A percentile compares a stretch with the other conserved stretches of the same genome.
Evolutionary conservation across 2,888 invertebrate species (phyloP).

Genomic region (Ornithoptera alexandrae): DNA sequence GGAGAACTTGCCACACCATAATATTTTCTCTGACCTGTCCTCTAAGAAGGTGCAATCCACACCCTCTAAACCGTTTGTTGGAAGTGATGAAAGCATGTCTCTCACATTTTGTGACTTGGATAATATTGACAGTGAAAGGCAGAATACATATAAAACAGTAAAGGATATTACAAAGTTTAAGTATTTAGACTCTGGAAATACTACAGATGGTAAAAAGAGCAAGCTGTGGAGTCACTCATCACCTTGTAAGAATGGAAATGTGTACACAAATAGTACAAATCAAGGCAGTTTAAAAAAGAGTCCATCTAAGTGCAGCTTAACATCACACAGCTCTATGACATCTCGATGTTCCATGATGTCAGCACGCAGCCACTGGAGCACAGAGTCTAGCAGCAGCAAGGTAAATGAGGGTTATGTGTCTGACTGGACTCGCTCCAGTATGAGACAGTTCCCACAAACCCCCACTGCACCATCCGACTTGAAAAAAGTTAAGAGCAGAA

Average conservation of each 20-base stretch:
- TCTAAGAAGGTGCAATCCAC: conserved; percentile 74
- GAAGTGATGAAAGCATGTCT: conserved; percentile 75
- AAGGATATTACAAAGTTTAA: conserved; percentile 71
- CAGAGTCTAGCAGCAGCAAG: conserved; percentile 49
- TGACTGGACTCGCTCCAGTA: conserved; percentile 49
- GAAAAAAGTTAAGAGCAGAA: conserved; percentile 62
- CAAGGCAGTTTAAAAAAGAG: conserved; percentile 56
- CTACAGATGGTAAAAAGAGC: conserved; percentile 60
- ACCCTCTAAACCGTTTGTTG: conserved; percentile 67
- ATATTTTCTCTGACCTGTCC: conserved; percentile 62
- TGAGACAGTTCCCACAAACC: conserved; percentile 51
- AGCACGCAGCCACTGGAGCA: conserved; percentile 56
- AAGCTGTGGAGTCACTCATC: conserved; percentile 63
- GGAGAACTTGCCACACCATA: conserved; percentile 69
- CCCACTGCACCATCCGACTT: conserved; percentile 54
- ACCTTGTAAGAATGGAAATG: conserved; percentile 67
- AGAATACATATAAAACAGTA: conserved; percentile 43
- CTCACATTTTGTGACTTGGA: conserved; percentile 73
- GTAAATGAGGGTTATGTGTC: conserved; percentile 50
- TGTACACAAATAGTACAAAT: conserved; percentile 63
- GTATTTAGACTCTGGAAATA: conserved; percentile 65
- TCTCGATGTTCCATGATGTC: conserved; percentile 58
- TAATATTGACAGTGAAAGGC: conserved; percentile 51
- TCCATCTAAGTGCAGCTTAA: conserved; percentile 66
- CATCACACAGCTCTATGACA: conserved; percentile 56